Percentiles rank a stretch among this genome's conserved stretches.
Evolutionary conservation across 1,140 invertebrate species (phyloP).

Genomic region (Antheraea mylitta): DNA sequence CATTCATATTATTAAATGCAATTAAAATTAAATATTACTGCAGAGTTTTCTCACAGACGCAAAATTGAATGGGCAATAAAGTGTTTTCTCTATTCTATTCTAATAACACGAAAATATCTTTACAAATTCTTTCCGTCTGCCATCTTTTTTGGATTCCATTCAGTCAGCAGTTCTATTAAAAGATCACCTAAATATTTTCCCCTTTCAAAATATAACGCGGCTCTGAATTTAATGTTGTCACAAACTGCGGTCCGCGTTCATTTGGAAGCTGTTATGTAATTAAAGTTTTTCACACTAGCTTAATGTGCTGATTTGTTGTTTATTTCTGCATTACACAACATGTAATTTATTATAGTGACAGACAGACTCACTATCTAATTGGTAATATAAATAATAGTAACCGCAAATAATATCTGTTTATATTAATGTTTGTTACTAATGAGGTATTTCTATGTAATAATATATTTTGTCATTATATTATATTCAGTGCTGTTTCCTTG

Average conservation of each 20-base stretch:
- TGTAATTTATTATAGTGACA: constrained; percentile 36
- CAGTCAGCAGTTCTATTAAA: neutral
- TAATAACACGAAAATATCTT: neutral
- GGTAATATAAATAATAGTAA: constrained; percentile 13
- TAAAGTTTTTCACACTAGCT: constrained; percentile 19
- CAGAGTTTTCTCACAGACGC: neutral
- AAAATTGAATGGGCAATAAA: neutral
- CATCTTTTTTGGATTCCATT: constrained; percentile 5
- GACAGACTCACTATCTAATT: constrained; percentile 31
- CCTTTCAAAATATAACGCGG: constrained; percentile 12
- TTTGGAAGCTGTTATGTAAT: constrained; percentile 18
- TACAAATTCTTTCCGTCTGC: neutral
- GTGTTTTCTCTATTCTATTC: neutral
- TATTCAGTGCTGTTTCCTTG: neutral
- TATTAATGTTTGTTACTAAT: constrained; percentile 11
- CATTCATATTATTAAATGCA: no score
- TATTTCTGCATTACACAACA: constrained; percentile 40
- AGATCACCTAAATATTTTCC: constrained; percentile 13
- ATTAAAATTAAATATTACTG: neutral
- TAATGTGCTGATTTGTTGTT: constrained; percentile 22
- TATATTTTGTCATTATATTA: neutral
- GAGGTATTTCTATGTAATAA: neutral
- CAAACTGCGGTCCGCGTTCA: neutral
- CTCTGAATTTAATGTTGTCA: constrained; percentile 7
- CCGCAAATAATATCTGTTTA: constrained; percentile 11